phyloP scores from a whole-genome alignment of 2,888 invertebrate species.

The Anticlea derivata region DNA sequence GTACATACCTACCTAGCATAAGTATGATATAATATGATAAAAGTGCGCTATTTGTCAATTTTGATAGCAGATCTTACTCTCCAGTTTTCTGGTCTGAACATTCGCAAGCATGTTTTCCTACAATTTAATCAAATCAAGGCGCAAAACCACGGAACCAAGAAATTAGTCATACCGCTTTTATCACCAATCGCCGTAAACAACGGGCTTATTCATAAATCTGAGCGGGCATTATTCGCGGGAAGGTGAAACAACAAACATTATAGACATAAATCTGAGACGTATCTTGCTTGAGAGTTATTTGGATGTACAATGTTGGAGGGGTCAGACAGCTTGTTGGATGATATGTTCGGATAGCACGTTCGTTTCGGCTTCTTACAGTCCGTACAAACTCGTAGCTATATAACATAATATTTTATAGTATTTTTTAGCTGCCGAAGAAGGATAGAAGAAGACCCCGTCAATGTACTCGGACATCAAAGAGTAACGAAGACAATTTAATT shows the following conservation, averaged over 20 bases:
- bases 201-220: constrained; percentile 80
- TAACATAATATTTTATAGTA: too few relatives aligned
- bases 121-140: constrained; percentile 27
- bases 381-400: too few relatives aligned
- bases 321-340: constrained; percentile 20
- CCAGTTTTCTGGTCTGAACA: not conserved
- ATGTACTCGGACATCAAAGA: too few relatives aligned
- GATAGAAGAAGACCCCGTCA: too few relatives aligned
- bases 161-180: constrained; percentile 63
- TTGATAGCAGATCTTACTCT: too few relatives aligned
- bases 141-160: constrained; percentile 37
- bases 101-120: constrained; percentile 14
- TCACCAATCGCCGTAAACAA: constrained; percentile 68
- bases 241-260: constrained; percentile 83
- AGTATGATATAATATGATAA: too few relatives aligned
- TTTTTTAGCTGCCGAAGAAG: too few relatives aligned
- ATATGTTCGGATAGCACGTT: not conserved
- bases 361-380: too few relatives aligned
- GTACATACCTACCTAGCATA: too few relatives aligned
- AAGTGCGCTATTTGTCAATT: too few relatives aligned
- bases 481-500: too few relatives aligned
- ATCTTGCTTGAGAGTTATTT: constrained; percentile 73
- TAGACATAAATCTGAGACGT: constrained; percentile 82
- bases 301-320: constrained; percentile 41
- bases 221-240: constrained; percentile 74